Conservation (phyloP, 2,888 invertebrate species). For the Campaea margaritaria region DNA sequence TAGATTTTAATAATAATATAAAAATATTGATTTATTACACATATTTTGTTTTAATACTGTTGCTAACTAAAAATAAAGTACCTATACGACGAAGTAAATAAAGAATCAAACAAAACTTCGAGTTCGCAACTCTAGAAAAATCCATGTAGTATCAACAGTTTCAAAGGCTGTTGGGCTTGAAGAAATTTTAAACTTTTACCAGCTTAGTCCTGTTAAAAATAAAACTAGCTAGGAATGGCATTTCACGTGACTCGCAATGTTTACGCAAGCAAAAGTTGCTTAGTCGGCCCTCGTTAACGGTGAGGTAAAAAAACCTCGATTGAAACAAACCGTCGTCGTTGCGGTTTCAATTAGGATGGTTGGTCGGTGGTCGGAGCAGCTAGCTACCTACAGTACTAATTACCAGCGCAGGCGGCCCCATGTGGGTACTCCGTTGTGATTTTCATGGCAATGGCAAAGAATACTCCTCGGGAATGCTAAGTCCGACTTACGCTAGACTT, state of each 20-base stretch:
- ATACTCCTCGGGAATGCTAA: constrained; percentile 1
- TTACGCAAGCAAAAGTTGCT: constrained; percentile 26
- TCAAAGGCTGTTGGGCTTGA: too few relatives aligned
- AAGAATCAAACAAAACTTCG: too few relatives aligned
- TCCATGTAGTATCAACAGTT: too few relatives aligned
- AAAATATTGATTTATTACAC: not conserved
- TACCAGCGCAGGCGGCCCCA: constrained; percentile 44
- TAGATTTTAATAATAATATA: not conserved
- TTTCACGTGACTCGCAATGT: constrained; percentile 23
- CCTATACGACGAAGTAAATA: too few relatives aligned
- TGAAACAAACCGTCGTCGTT: constrained; percentile 58
- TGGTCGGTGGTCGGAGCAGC: constrained; percentile 26
- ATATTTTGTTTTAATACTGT: not conserved
- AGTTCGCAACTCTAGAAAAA: too few relatives aligned
- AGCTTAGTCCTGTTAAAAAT: not conserved
- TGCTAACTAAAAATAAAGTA: not conserved
- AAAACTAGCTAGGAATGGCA: constrained; percentile 4
- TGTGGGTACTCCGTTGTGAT: constrained; percentile 26
- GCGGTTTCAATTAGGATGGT: constrained; percentile 71
- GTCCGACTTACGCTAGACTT: not conserved
- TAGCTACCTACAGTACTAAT: constrained; percentile 49
- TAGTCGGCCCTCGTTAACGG: constrained; percentile 58
- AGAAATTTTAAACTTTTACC: not conserved
- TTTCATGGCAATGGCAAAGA: constrained; percentile 3
- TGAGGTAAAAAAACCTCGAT: constrained; percentile 48